Conservation (phyloP, 1,140 invertebrate species). For the Panagrolaimus sp. region DNA sequence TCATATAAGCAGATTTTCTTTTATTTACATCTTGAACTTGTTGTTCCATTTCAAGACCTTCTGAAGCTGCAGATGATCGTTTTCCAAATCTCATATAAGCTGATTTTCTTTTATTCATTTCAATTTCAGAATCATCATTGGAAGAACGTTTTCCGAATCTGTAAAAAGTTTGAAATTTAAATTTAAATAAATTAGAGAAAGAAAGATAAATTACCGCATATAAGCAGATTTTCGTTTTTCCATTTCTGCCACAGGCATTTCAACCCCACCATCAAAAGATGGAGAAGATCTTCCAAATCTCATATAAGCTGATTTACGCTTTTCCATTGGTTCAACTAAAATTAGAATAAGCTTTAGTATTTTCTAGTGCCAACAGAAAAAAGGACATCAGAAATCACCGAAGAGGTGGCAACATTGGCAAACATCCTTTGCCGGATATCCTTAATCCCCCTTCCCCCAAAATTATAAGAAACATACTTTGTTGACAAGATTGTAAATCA, state of each 20-base stretch:
- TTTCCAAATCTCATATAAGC: constrained; percentile 20
- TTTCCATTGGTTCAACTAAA: constrained; percentile 8
- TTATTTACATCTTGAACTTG: neutral
- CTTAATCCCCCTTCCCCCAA: too few species aligned
- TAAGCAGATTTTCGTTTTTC: constrained; percentile 17
- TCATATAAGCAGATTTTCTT: constrained; percentile 20
- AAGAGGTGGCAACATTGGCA: too few species aligned
- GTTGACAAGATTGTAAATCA: too few species aligned
- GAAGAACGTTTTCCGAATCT: constrained; percentile 15
- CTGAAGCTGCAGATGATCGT: neutral
- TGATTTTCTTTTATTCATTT: constrained; percentile 17
- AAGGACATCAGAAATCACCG: too few species aligned
- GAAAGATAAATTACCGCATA: neutral
- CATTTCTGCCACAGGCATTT: neutral
- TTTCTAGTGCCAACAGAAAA: too few species aligned
- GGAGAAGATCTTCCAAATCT: constrained; percentile 9
- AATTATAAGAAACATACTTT: too few species aligned
- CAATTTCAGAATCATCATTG: neutral
- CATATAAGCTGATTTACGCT: constrained; percentile 21
- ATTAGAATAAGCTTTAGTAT: too few species aligned
- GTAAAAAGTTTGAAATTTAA: neutral
- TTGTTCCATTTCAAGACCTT: neutral
- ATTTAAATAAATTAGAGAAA: neutral
- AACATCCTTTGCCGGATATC: too few species aligned
- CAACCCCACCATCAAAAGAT: constrained; percentile 6